These are phyloP conservation scores for Ondatra zibethicus DNA, from an alignment of 2,113 vertebrate species.

Conservation along the genomic window DNA sequence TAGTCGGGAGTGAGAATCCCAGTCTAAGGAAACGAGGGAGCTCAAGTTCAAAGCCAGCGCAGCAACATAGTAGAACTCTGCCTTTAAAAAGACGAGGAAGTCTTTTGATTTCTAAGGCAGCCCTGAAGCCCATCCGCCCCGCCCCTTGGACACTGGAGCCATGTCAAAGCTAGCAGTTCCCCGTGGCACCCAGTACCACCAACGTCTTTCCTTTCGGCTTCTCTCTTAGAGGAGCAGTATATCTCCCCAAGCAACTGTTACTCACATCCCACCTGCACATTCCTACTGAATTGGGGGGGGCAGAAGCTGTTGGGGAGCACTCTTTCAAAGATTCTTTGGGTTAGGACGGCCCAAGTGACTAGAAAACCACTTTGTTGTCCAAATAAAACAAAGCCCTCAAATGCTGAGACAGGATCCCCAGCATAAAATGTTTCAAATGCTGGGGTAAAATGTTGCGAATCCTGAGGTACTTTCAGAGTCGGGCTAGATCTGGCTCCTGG, in stretches of 20 bases:
- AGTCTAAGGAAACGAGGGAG: not conserved
- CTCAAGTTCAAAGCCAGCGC: not conserved
- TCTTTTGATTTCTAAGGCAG: constrained; percentile 28
- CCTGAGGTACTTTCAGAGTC: not conserved
- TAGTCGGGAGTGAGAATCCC: not conserved
- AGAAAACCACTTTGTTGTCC: constrained; percentile 14
- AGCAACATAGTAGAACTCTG: not conserved
- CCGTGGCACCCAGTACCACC: not conserved
- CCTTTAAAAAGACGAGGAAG: not conserved
- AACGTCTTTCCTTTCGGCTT: not conserved
- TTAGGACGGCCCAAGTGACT: constrained; percentile 27
- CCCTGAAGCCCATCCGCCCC: not conserved
- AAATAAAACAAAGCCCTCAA: constrained; percentile 56
- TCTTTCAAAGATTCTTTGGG: not conserved
- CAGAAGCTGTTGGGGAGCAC: not conserved
- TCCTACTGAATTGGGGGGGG: not conserved
- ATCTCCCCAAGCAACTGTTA: not conserved
- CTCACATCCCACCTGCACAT: not conserved
- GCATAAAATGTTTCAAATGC: not conserved
- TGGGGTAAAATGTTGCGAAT: not conserved
- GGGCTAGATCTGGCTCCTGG: not conserved
- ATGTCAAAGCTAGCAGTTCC: constrained; percentile 38
- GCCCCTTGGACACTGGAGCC: not conserved
- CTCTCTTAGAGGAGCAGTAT: not conserved
- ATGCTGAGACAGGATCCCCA: not conserved